Percentiles rank a stretch among this genome's conserved stretches.
Conservation (phyloP, 2,797 vertebrate species). For the Pipistrellus nathusii region DNA sequence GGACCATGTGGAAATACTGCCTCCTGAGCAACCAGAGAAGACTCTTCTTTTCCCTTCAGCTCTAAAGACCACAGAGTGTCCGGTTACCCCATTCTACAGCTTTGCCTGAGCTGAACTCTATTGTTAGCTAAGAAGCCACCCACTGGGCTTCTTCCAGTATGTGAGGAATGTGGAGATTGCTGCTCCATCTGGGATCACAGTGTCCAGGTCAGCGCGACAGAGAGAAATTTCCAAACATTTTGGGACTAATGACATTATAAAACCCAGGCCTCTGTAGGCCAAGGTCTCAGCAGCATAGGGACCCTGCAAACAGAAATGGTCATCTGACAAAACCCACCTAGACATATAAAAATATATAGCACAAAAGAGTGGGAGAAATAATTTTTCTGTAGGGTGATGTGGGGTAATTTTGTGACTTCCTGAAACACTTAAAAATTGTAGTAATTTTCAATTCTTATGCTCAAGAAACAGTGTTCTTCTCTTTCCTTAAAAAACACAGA, state of each 20-base stretch:
- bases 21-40: not conserved
- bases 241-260: conserved; percentile 59
- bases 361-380: not conserved
- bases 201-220: conserved; percentile 75
- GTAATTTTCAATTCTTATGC: not conserved
- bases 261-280: conserved; percentile 71
- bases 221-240: conserved; percentile 81
- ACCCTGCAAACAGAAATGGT: conserved; percentile 77
- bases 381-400: not conserved
- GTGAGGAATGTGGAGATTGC: conserved; percentile 43
- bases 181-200: conserved; percentile 55
- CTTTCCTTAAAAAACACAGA: not conserved
- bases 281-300: conserved; percentile 75
- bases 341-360: not conserved
- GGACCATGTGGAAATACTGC: not conserved
- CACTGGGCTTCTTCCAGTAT: not conserved
- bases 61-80: not conserved
- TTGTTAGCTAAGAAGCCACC: not conserved
- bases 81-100: not conserved
- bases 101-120: conserved; percentile 40
- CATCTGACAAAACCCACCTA: conserved; percentile 60
- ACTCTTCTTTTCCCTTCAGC: not conserved
- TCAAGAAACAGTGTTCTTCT: conserved; percentile 1
- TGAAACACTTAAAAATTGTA: not conserved
- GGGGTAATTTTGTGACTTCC: not conserved